Base-by-base conservation (phyloP, 2,113 vertebrate genomes). In the Anarhynchus alexandrinus region DNA sequence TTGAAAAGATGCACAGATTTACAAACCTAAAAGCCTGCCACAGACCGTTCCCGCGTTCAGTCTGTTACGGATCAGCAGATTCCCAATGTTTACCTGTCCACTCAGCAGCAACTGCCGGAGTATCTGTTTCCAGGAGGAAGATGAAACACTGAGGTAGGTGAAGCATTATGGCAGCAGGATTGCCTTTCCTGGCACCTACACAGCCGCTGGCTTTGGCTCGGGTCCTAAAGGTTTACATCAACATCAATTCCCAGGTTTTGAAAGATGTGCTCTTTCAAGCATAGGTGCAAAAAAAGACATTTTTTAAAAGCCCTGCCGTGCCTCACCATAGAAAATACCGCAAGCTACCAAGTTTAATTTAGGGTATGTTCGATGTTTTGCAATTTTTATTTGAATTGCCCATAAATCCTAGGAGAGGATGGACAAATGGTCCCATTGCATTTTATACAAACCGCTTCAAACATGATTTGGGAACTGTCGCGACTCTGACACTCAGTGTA, bases 391-490 rank as follows among this genome's bases (percentile, higher is more conserved):
- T 71, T 80, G 58, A 86, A 42, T 29, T 74, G 19, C n/a, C 11
- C 15, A 26, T 29, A 73, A 78, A 62, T 6, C 14, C 6, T 11
- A 26, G 45, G 62, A 70, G 29, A 54, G 8, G 20, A 34, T 22
- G 34, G 18, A 49, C n/a, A 70, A 74, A 34, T 22, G n/a, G 54
- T 40, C 49, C n/a, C 52, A 15, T 25, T 12, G 1, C 12, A 23
- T 73, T 72, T 90, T 45, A 21, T 65, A 77, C 17, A 74, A 86
- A 84, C 30, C 10, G 13, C 6, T 29, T 38, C 9, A 42, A 86
- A 21, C 1, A 0, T 12, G 27, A 86, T 78, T 61, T 72, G 32
- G 62, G 80, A 77, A 66, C 15, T 10, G 42, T 38, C 0, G 0
- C 17, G 59, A 71, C 11, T 42, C 26, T 40, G n/a, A 45, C 15